Evolutionary conservation across 2,113 vertebrate genomes (phyloP).

Genomic region (Poeciliopsis turrubarensis): DNA sequence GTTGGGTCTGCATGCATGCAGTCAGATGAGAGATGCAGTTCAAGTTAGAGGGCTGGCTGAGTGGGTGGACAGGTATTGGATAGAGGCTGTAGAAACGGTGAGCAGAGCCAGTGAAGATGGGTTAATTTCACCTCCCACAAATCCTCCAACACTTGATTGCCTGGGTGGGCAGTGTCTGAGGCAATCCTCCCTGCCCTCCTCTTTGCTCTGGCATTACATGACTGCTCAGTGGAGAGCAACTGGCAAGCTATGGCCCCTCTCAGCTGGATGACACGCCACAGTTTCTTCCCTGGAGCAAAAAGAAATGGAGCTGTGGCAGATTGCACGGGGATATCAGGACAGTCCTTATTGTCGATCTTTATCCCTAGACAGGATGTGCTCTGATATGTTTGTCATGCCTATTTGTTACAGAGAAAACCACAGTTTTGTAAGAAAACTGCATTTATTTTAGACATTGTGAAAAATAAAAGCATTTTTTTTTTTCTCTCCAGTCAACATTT

Average conservation of each 20-base stretch:
- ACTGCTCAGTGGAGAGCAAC: slow-evolving; percentile 73
- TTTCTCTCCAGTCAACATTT: neutral
- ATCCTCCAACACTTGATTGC: slow-evolving; percentile 77
- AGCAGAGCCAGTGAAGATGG: slow-evolving; percentile 64
- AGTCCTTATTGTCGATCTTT: slow-evolving; percentile 52
- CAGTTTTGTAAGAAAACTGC: neutral
- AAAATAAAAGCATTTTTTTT: slow-evolving; percentile 9
- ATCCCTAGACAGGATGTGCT: slow-evolving; percentile 37
- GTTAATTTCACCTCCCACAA: slow-evolving; percentile 75
- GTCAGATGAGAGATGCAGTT: slow-evolving; percentile 59
- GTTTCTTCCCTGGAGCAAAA: slow-evolving; percentile 57
- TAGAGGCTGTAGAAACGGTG: slow-evolving; percentile 59
- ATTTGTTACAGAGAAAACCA: slow-evolving; percentile 34
- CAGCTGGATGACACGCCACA: slow-evolving; percentile 68
- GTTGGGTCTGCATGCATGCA: slow-evolving; percentile 46
- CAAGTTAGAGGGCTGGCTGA: slow-evolving; percentile 60
- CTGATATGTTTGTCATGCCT: slow-evolving; percentile 44
- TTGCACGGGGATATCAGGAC: slow-evolving; percentile 49
- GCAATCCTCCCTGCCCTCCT: slow-evolving; percentile 72
- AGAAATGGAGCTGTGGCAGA: slow-evolving; percentile 60
- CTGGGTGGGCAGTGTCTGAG: slow-evolving; percentile 73
- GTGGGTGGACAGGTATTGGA: slow-evolving; percentile 71
- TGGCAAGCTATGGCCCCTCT: slow-evolving; percentile 71
- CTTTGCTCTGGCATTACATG: slow-evolving; percentile 69
- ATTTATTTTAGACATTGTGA: neutral